Conservation (phyloP, 2,113 vertebrate species). For the Crypturellus undulatus region DNA sequence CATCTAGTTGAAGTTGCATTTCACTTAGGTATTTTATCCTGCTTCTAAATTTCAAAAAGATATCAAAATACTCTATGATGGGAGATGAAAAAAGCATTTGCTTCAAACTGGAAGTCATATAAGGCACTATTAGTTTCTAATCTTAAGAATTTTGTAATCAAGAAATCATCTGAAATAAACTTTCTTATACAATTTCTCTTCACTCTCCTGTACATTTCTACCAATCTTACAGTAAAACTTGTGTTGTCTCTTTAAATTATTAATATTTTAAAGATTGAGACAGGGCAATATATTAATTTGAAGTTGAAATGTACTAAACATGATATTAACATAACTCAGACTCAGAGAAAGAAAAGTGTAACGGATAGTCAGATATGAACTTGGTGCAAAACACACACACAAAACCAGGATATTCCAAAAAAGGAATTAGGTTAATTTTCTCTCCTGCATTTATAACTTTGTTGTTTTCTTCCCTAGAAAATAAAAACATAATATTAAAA, state of each 20-base stretch:
- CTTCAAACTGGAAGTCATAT: background rate
- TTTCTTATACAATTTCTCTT: background rate
- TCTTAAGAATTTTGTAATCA: background rate
- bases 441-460: background rate
- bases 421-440: background rate
- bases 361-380: background rate
- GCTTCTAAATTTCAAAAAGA: background rate
- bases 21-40: background rate
- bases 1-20: rapidly evolving
- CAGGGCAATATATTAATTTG: background rate
- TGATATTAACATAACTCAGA: background rate
- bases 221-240: background rate
- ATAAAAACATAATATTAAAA: background rate
- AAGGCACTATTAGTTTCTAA: background rate
- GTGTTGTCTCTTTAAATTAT: background rate
- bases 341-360: background rate
- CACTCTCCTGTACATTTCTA: background rate
- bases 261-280: background rate
- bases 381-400: background rate
- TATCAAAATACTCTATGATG: background rate
- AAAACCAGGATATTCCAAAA: background rate
- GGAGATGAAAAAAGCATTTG: background rate
- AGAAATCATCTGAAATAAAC: background rate
- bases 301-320: background rate
- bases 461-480: background rate